Conservation (phyloP, 2,113 vertebrate genomes). For the Bothrops jararaca region DNA sequence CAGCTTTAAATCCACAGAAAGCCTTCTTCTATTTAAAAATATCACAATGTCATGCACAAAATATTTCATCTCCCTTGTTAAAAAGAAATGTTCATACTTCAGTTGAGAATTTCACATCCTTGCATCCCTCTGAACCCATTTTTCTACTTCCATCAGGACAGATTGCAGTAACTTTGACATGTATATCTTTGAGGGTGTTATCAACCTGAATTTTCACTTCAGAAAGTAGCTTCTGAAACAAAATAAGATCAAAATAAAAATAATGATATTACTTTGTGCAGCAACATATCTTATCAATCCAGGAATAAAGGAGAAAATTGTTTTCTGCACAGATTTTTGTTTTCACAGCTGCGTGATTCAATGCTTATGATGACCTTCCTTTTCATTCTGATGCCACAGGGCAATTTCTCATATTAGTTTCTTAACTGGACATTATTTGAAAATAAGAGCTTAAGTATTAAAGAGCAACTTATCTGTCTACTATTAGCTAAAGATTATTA, state of each 20-base stretch:
- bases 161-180: slow-evolving; percentile 83
- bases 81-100: slow-evolving; percentile 76
- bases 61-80: slow-evolving; percentile 44
- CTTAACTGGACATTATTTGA: background rate
- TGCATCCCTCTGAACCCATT: slow-evolving; percentile 79
- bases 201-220: slow-evolving; percentile 90
- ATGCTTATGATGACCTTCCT: slow-evolving; percentile 37
- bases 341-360: slow-evolving; percentile 28
- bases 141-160: slow-evolving; percentile 84
- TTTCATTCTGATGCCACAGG: slow-evolving; percentile 26
- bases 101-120: slow-evolving; percentile 81
- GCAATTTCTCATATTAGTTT: background rate
- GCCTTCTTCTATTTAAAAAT: slow-evolving; percentile 30
- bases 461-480: background rate
- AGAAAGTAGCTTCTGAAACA: slow-evolving; percentile 83
- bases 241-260: slow-evolving; percentile 58
- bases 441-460: background rate
- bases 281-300: slow-evolving; percentile 34
- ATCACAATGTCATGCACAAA: slow-evolving; percentile 42
- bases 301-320: slow-evolving; percentile 57
- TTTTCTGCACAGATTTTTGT: slow-evolving; percentile 50
- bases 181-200: slow-evolving; percentile 81
- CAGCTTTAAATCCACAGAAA: slow-evolving; percentile 39
- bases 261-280: slow-evolving; percentile 39
- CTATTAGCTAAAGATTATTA: background rate